Percentiles rank a stretch among this genome's conserved stretches.
Conservation (phyloP, 2,888 invertebrate species). For the Amphipyra berbera region DNA sequence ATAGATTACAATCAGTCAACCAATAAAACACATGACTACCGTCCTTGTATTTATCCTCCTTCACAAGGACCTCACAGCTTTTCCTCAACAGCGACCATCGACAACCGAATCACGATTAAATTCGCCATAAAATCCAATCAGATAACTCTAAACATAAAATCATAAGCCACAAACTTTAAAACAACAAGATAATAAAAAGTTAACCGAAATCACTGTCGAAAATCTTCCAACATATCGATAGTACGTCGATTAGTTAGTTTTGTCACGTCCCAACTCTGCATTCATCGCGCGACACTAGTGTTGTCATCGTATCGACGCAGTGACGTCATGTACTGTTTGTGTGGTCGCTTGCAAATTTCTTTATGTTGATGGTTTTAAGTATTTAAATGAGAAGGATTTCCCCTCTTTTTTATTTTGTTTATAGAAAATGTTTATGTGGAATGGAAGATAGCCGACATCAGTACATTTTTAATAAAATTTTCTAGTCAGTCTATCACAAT, state of each 20-base stretch:
- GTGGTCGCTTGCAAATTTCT: conserved; percentile 66
- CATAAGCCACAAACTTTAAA: conserved; percentile 48
- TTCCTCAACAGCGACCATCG: conserved; percentile 42
- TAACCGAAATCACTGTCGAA: conserved; percentile 50
- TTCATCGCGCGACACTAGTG: conserved; percentile 57
- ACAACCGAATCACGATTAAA: conserved; percentile 51
- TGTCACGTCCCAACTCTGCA: conserved; percentile 68
- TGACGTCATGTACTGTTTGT: conserved; percentile 71
- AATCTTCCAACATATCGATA: conserved; percentile 52
- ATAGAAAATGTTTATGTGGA: conserved; percentile 2
- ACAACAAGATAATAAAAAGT: conserved; percentile 49
- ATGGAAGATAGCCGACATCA: not conserved
- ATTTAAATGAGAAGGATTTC: conserved; percentile 48
- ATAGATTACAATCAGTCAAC: conserved; percentile 27
- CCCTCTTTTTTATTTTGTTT: conserved; percentile 7
- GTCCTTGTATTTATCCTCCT: conserved; percentile 25
- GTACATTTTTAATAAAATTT: no score
- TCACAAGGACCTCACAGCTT: conserved; percentile 39
- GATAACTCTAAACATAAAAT: conserved; percentile 53
- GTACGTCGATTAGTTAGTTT: conserved; percentile 56
- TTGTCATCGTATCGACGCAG: conserved; percentile 62
- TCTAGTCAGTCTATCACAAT: not conserved
- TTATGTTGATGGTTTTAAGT: conserved; percentile 23
- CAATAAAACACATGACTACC: conserved; percentile 24
- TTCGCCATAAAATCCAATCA: conserved; percentile 59